Base-by-base conservation (phyloP, 1,140 invertebrate species). In the Microplitis demolitor region DNA sequence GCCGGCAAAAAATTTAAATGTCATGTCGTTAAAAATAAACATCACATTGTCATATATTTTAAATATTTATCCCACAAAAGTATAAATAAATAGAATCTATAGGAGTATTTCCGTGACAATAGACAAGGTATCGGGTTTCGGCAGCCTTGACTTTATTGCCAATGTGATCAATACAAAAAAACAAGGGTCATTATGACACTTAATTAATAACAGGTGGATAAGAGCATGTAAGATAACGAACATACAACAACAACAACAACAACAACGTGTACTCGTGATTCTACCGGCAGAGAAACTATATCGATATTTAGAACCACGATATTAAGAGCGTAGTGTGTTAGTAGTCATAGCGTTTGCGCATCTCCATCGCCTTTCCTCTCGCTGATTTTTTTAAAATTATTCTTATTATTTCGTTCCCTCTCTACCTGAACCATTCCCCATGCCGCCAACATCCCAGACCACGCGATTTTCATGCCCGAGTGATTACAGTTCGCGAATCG, bases 281-380 rank as follows among this genome's bases (percentile, higher is more conserved):
- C 61, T 35, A 72, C 62, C 53, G 70, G 62, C 66, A 31, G 35
- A 58, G 63, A 60, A 64, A 72, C 70, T 72, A 72, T 72, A 72
- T 72, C 70, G 70, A 72, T 72, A 72, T 53, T 61, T 64, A 31
- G 37, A 39, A n/a, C n/a, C 37, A 45, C 58, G 69, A 63, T 61
- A 58, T 62, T 13, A 37, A 53, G 9, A 58, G n/a, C 50, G 63
- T 72, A 53, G 70, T 60, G 70, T 72, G 39, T 45, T 45, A 45
- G 39, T 45, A 45, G 39, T 72, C 6, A 14, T 60, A 35, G 70
- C 62, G 70, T 72, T 72, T 72, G 70, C 70, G 70, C 70, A 66
- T 72, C 61, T 50, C 45, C 51, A 13, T 45, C n/a, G 53, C n/a
- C 2, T 24, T 58, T 24, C 9, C 4, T 24, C 24, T 16, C 4